A percentile compares a stretch with the other conserved stretches of the same genome.
These are phyloP conservation scores for Ciconia nigra DNA, from an alignment of 2,797 vertebrate genomes.

Conservation along the genomic window DNA sequence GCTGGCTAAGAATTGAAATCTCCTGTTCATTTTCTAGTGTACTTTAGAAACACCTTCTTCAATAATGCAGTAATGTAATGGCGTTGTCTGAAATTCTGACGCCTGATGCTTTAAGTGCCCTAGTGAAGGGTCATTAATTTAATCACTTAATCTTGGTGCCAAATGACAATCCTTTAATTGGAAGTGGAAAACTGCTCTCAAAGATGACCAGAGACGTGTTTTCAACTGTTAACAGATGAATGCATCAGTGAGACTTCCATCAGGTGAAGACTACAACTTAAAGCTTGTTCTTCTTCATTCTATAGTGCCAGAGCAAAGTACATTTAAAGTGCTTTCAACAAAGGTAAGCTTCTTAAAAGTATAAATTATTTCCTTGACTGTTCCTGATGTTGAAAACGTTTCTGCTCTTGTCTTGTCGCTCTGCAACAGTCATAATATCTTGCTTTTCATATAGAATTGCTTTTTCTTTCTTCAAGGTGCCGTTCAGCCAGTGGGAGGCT, in stretches of 20 bases:
- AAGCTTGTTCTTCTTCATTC: constrained; percentile 85
- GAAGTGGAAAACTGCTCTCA: background rate
- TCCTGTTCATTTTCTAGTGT: background rate
- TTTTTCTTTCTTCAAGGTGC: background rate
- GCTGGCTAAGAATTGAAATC: background rate
- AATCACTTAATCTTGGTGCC: background rate
- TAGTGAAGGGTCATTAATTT: background rate
- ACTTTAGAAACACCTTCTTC: background rate
- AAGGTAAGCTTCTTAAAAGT: constrained; percentile 80
- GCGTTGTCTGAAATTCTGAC: background rate
- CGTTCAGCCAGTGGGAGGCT: background rate
- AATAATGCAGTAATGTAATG: background rate
- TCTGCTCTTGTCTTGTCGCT: background rate
- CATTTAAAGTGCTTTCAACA: constrained; percentile 90
- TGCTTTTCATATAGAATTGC: background rate
- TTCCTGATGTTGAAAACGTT: background rate
- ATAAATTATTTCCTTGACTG: background rate
- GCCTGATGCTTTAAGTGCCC: background rate
- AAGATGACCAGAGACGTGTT: background rate
- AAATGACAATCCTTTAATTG: background rate
- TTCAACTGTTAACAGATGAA: constrained; percentile 79
- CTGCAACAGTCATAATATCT: background rate
- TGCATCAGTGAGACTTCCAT: constrained; percentile 81
- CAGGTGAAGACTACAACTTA: constrained; percentile 85
- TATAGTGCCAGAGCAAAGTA: constrained; percentile 88